Evolutionary conservation across 64 coral and sea anemone genomes (phyloP).

Genomic region (Stichodactyla helianthus): DNA sequence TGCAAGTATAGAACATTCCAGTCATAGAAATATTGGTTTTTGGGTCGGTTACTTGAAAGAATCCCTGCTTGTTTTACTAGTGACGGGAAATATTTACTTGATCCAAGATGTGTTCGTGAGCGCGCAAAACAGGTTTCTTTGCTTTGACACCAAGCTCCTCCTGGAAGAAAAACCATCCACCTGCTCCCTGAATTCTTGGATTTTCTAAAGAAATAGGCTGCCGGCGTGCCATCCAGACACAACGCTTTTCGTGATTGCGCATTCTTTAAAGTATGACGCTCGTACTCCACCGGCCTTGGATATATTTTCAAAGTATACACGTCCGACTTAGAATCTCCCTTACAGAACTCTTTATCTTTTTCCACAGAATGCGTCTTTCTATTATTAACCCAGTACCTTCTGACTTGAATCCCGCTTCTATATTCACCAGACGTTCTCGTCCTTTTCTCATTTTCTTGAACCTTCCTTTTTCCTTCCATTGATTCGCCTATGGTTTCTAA

Average conservation of each 20-base stretch:
- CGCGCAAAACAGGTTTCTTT: constrained; percentile 1
- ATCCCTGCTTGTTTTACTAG: constrained; percentile 17
- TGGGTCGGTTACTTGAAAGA: constrained; percentile 38
- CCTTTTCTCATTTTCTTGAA: background rate
- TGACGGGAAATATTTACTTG: background rate
- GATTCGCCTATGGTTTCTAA: background rate
- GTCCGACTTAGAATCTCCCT: background rate
- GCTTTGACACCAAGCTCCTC: background rate
- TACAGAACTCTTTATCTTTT: background rate
- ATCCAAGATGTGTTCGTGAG: background rate
- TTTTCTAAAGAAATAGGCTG: constrained; percentile 7
- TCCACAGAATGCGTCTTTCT: background rate
- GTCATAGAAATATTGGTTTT: constrained; percentile 75
- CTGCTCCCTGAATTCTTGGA: background rate
- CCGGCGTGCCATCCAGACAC: constrained; percentile 2
- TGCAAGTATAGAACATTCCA: constrained; percentile 71
- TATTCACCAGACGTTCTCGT: too few relatives aligned
- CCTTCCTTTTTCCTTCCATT: background rate
- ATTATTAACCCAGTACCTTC: background rate
- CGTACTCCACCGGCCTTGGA: background rate
- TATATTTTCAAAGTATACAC: background rate
- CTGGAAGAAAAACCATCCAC: background rate
- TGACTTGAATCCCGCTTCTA: background rate
- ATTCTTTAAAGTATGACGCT: background rate
- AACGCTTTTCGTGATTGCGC: background rate